These are phyloP conservation scores for Drosophila dunni DNA, from an alignment of 1,140 invertebrate genomes.

Conservation along the genomic window DNA sequence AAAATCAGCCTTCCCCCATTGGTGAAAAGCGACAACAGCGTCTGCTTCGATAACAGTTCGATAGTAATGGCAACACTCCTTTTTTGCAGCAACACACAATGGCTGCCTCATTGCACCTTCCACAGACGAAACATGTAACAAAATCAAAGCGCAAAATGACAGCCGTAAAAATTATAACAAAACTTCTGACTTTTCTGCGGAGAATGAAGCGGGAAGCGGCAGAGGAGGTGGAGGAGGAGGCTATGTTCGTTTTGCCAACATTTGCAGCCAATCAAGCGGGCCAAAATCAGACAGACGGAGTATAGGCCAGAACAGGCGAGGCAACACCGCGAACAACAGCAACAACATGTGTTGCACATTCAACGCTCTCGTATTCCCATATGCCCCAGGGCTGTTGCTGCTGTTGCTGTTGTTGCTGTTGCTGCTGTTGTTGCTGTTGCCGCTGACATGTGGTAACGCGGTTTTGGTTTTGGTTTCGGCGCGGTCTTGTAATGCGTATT, in stretches of 20 bases:
- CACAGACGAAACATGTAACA: slow-evolving; percentile 16
- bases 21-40: neutral
- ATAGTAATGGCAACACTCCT: slow-evolving; percentile 40
- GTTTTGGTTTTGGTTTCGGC: slow-evolving; percentile 77
- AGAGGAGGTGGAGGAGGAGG: neutral
- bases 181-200: slow-evolving; percentile 46
- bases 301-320: slow-evolving; percentile 20
- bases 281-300: slow-evolving; percentile 64
- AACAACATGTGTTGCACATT: slow-evolving; percentile 81
- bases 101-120: slow-evolving; percentile 8
- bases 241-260: slow-evolving; percentile 54
- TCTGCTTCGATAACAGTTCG: slow-evolving; percentile 19
- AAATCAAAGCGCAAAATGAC: slow-evolving; percentile 74
- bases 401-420: slow-evolving; percentile 21
- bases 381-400: slow-evolving; percentile 63
- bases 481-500: slow-evolving; percentile 82
- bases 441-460: slow-evolving; percentile 81
- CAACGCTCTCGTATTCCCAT: slow-evolving; percentile 71
- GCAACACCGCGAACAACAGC: slow-evolving; percentile 44
- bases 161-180: slow-evolving; percentile 75
- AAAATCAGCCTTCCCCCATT: too few relatives aligned
- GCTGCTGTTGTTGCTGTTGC: slow-evolving; percentile 9
- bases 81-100: slow-evolving; percentile 29
- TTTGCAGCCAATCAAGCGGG: slow-evolving; percentile 74
- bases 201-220: neutral